Evolutionary conservation across 2,113 vertebrate species (phyloP), one percentile per base, ranked within the genome.

Genomic region (Hystrix brachyura): DNA sequence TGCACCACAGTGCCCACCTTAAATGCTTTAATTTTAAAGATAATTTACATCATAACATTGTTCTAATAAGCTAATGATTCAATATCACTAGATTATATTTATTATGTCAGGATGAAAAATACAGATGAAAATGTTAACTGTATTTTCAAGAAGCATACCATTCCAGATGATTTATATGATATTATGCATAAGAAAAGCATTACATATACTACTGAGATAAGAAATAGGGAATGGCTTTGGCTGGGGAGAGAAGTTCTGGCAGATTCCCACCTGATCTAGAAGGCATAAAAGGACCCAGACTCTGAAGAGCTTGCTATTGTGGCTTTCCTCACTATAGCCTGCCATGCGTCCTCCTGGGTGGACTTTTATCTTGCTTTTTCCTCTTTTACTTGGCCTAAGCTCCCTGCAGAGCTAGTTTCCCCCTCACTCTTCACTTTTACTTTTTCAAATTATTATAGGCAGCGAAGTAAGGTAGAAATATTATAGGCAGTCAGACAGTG

Each of bases 21-120:
- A 60, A 85, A 43, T 88, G 81, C 38, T 38, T 57, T 60, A 76
- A 92, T 86, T 96, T 94, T 87, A 94, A 95, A 95, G 43, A 9
- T 60, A 96, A 80, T 2, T 85, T 74, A 55, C 13, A 96, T 62
- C 7, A 5, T 29, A 21, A 76, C n/a, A 93, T 12, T 82, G 29
- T 62, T 87, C 67, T 89, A 92, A 83, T 18, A n/a, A 92, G 23
- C 13, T 85, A 25, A 95, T 80, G 74, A 60, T 17, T 81, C n/a
- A 71, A 4, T 84, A 23, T 80, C 72, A 90, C 59, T 76, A 82
- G 17, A 69, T 85, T 90, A 19, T 81, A 87, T 67, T 32, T 46
- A 32, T 81, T 79, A 64, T n/a, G 59, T 84, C 85, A 76, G 57
- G 14, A 91, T 74, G 25, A 87, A 74, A 80, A 86, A 94, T 91